A percentile compares a stretch with the other conserved stretches of the same genome.
phyloP scores from a whole-genome alignment of 1,140 invertebrate genomes.

The Aradophagus sp. region DNA sequence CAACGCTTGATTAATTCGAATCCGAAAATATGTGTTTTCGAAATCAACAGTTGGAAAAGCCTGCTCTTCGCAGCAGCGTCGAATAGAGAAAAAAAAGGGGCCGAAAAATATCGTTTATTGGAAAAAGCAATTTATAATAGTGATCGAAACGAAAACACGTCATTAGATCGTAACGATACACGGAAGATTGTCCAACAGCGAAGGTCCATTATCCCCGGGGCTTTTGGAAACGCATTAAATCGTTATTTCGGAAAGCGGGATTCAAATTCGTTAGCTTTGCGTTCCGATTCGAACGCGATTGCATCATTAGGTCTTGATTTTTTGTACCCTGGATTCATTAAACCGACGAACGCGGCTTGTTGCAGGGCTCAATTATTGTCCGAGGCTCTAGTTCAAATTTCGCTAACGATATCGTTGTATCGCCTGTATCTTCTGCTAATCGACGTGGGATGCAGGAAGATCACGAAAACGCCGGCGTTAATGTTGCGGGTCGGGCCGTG shows the following conservation, averaged over 20 bases:
- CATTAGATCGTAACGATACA: too few relatives aligned
- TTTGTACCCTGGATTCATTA: conserved; percentile 43
- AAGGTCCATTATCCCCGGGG: conserved; percentile 27
- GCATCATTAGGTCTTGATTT: conserved; percentile 30
- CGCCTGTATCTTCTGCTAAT: conserved; percentile 68
- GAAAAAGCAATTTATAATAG: too few relatives aligned
- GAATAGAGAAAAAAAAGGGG: too few relatives aligned
- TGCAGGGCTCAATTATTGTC: conserved; percentile 68
- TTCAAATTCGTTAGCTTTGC: conserved; percentile 24
- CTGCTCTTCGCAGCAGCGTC: too few relatives aligned
- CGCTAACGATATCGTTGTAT: conserved; percentile 69
- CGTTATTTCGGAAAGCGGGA: conserved; percentile 24
- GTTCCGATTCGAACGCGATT: conserved; percentile 11
- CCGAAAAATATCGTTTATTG: too few relatives aligned
- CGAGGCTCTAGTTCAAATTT: conserved; percentile 68
- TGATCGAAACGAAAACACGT: too few relatives aligned
- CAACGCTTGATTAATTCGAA: too few relatives aligned
- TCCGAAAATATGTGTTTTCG: too few relatives aligned
- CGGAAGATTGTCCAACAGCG: too few relatives aligned
- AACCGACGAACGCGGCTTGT: conserved; percentile 34
- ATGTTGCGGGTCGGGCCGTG: conserved; percentile 68
- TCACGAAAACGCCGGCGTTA: conserved; percentile 63
- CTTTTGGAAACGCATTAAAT: conserved; percentile 27
- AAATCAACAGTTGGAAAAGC: too few relatives aligned
- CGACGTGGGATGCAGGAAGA: conserved; percentile 65